A percentile compares a stretch with the other conserved stretches of the same genome.
Conservation (phyloP, 2,797 vertebrate genomes). For the Gobio occitaniae region DNA sequence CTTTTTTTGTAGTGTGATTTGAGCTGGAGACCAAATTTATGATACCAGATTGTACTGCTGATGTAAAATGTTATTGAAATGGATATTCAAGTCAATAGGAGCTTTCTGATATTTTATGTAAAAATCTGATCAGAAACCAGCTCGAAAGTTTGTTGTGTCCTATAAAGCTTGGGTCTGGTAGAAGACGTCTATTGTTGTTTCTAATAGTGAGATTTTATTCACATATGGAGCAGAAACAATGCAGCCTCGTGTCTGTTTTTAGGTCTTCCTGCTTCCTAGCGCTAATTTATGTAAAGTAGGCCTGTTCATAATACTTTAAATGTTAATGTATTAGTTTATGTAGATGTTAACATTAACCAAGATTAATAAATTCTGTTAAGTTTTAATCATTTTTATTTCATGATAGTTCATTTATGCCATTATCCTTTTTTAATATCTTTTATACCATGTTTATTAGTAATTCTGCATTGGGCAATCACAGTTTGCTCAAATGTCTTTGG, state of each 20-base stretch:
- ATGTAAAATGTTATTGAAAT: neutral
- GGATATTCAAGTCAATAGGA: neutral
- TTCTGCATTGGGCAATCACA: neutral
- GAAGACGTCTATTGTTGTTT: neutral
- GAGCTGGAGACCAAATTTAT: neutral
- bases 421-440: neutral
- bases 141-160: neutral
- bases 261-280: too few relatives aligned
- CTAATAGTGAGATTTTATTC: neutral
- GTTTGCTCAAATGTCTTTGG: neutral
- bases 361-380: neutral
- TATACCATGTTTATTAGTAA: neutral
- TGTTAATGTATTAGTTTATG: neutral
- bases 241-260: neutral
- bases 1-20: neutral
- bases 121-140: neutral
- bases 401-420: neutral
- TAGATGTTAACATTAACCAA: neutral
- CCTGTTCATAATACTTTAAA: neutral
- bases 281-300: neutral
- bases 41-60: neutral
- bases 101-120: neutral
- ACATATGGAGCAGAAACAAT: neutral
- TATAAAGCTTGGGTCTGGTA: neutral
- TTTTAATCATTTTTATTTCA: neutral